Base-by-base conservation (phyloP, 2,888 invertebrate species). In the Cryptosula pallasiana region DNA sequence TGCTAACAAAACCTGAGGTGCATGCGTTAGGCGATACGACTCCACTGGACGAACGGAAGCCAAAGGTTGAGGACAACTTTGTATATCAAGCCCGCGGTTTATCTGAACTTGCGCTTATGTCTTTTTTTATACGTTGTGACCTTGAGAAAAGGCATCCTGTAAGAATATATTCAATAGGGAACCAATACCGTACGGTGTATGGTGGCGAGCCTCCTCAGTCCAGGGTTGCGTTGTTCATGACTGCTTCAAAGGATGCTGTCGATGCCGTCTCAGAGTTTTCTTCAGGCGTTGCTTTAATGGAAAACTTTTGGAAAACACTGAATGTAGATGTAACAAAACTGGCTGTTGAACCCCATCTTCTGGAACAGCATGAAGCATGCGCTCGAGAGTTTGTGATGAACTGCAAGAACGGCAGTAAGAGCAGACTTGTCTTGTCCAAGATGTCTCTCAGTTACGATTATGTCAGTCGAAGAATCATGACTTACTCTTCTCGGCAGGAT, bases 331-430 rank as follows among this genome's bases (percentile, higher is more conserved):
- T 32, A 9, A 63, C 34, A 5, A 25, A 32, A n/a, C 29, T 20
- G 2, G 13, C 32, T 9, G 63, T 63, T 27, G 13, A 27, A 34
- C 32, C 63, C 5, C 27, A 63, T n/a, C 25, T 29, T 3, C n/a
- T 63, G 32, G 16, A 27, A n/a, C 63, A 63, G 63, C 63, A 63
- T 32, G 63, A 63, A 63, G 63, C 63, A 32, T 27, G 25, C 13
- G 63, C 63, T 32, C 13, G 13, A 29, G 63, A 63, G n/a, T 32
- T 63, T 63, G 32, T 63, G 2, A 9, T 63, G 9, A 63, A 32
- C 32, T 9, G 32, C n/a, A 27, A 27, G 9, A 27, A 63, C 3
- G 3, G 3, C 32, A 9, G 2, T 20, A 34, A 34, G 13, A 5
- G 9, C 13, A 2, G 9, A 32, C 1, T 34, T 9, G 63, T 63